Evolutionary conservation across 2,797 vertebrate species (phyloP).

Genomic region (Sphenodon punctatus): DNA sequence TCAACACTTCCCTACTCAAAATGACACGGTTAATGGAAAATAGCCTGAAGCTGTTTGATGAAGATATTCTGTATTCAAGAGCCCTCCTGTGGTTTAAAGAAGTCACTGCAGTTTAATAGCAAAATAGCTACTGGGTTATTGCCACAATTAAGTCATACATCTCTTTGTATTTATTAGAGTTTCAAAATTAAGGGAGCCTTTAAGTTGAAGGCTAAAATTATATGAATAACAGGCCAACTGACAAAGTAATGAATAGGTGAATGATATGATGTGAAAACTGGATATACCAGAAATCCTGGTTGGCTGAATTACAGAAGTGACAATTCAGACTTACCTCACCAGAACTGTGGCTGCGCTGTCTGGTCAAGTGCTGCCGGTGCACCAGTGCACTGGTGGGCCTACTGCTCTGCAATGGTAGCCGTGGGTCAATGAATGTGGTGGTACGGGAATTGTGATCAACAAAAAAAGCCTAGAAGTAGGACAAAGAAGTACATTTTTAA

Average conservation of each 20-base stretch:
- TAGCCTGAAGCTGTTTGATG: neutral
- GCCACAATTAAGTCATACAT: neutral
- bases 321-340: constrained; percentile 85
- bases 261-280: rapidly evolving
- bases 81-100: constrained; percentile 40
- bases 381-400: constrained; percentile 90
- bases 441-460: constrained; percentile 98
- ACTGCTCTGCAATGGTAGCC: constrained; percentile 93
- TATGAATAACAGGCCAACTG: neutral
- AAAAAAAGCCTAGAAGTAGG: constrained; percentile 87
- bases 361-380: constrained; percentile 92
- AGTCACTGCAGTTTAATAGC: neutral
- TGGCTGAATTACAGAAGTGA: rapidly evolving
- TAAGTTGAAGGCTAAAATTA: rapidly evolving
- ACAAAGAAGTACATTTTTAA: neutral
- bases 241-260: rapidly evolving
- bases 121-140: neutral
- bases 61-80: constrained; percentile 7
- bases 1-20: neutral
- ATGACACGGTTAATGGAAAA: neutral
- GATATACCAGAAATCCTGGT: rapidly evolving
- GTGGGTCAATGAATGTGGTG: constrained; percentile 96
- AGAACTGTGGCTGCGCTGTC: constrained; percentile 96
- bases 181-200: neutral
- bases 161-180: neutral